Conservation (phyloP, 2,888 invertebrate species). For the Euzophera pinguis region DNA sequence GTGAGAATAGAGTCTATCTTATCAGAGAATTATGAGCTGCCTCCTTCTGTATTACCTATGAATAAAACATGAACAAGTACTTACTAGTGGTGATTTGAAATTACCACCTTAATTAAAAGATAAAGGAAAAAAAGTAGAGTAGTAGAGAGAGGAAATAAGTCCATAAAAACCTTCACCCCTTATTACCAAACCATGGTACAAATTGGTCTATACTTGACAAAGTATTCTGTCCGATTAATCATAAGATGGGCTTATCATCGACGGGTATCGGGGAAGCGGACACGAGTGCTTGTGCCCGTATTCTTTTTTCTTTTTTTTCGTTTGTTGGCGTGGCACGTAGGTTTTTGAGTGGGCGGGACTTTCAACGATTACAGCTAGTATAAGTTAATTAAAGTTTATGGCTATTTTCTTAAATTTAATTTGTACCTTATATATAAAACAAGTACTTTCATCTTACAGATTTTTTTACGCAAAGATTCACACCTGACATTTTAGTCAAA, state of each 20-base stretch:
- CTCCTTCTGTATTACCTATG: no score
- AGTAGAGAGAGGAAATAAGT: not conserved
- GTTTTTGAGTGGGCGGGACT: constrained; percentile 9
- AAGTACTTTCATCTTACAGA: no score
- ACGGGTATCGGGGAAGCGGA: constrained; percentile 34
- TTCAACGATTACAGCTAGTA: not conserved
- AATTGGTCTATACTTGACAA: constrained; percentile 39
- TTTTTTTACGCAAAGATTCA: no score
- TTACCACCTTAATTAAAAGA: not conserved
- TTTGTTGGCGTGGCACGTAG: constrained; percentile 3
- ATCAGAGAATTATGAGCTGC: no score
- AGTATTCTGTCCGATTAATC: constrained; percentile 40
- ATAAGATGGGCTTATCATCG: constrained; percentile 39
- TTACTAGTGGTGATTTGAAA: not conserved
- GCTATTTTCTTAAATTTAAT: no score
- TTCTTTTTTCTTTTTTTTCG: constrained; percentile 24
- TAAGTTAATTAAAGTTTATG: constrained; percentile 3
- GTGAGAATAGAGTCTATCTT: no score
- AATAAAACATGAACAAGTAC: no score
- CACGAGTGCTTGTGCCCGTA: constrained; percentile 20
- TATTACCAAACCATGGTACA: constrained; percentile 38
- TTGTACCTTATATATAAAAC: no score
- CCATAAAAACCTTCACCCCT: constrained; percentile 21
- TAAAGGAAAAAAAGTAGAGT: not conserved
- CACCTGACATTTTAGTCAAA: no score